A percentile compares a stretch with the other conserved stretches of the same genome.
Evolutionary conservation across 2,113 vertebrate species (phyloP).

Genomic region (Eubucco bourcierii): DNA sequence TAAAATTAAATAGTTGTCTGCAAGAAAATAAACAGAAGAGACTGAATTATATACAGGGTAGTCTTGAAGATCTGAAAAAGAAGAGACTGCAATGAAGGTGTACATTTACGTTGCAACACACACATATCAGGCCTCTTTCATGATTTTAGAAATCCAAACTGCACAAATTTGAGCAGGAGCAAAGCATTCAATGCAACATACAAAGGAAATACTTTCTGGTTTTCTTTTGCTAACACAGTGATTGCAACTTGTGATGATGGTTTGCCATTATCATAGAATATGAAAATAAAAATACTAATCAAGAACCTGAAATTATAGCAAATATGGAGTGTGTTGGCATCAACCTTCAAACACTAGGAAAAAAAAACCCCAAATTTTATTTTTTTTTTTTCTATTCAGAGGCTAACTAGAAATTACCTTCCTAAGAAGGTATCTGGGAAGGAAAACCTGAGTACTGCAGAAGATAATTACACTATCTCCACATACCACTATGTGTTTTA

Average conservation of each 20-base stretch:
- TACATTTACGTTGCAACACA: not conserved
- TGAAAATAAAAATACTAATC: not conserved
- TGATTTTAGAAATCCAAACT: not conserved
- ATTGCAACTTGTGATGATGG: not conserved
- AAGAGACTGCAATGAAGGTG: not conserved
- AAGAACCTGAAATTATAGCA: not conserved
- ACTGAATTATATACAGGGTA: not conserved
- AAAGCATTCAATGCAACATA: not conserved
- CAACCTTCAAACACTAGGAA: not conserved
- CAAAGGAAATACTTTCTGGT: not conserved
- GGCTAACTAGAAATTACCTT: not conserved
- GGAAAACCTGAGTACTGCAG: not conserved
- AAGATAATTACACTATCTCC: not conserved
- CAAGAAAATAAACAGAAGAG: not conserved
- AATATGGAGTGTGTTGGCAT: not conserved
- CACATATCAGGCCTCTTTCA: not conserved
- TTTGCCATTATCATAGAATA: not conserved
- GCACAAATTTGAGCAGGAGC: not conserved
- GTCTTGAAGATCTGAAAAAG: not conserved
- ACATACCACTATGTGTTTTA: not conserved
- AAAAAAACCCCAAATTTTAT: not conserved
- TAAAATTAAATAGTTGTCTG: not conserved
- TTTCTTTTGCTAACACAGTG: not conserved
- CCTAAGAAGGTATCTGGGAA: not conserved
- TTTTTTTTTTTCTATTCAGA: not conserved